Evolutionary conservation across 2,888 invertebrate genomes (phyloP).

Genomic region (Sialis lutaria): DNA sequence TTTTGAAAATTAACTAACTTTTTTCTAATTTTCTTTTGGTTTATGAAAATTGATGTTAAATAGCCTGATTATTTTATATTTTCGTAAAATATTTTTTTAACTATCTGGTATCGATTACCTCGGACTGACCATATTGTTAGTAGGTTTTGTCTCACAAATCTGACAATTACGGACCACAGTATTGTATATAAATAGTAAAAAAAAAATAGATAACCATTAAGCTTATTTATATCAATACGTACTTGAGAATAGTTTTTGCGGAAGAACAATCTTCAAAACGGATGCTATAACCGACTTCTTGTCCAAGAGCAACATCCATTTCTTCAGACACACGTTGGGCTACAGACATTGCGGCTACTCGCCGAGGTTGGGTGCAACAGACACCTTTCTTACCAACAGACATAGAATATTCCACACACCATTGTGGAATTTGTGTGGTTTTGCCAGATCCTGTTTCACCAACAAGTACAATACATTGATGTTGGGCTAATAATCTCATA

Average conservation of each 20-base stretch:
- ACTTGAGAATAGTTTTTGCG: constrained; percentile 82
- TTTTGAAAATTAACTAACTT: too few relatives aligned
- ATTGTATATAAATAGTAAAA: not conserved
- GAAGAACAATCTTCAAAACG: constrained; percentile 99
- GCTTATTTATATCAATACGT: constrained; percentile 16
- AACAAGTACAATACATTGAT: constrained; percentile 91
- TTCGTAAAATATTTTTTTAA: too few relatives aligned
- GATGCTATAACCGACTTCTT: constrained; percentile 91
- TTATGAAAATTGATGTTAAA: too few relatives aligned
- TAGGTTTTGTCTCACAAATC: too few relatives aligned
- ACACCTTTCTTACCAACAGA: constrained; percentile 57
- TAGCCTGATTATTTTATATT: too few relatives aligned
- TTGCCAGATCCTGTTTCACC: constrained; percentile 99
- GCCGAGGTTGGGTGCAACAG: constrained; percentile 89
- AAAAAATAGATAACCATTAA: not conserved
- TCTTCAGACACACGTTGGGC: constrained; percentile 98
- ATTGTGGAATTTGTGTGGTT: constrained; percentile 98
- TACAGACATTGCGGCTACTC: constrained; percentile 99
- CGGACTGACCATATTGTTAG: too few relatives aligned
- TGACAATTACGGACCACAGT: too few relatives aligned
- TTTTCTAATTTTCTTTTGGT: too few relatives aligned
- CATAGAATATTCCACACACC: constrained; percentile 66
- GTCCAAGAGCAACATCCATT: constrained; percentile 90
- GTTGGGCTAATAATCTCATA: constrained; percentile 77
- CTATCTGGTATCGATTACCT: too few relatives aligned